Percentiles rank a stretch among this genome's conserved stretches.
phyloP scores from a whole-genome alignment of 2,888 invertebrate species.

The Eupithecia subumbrata region DNA sequence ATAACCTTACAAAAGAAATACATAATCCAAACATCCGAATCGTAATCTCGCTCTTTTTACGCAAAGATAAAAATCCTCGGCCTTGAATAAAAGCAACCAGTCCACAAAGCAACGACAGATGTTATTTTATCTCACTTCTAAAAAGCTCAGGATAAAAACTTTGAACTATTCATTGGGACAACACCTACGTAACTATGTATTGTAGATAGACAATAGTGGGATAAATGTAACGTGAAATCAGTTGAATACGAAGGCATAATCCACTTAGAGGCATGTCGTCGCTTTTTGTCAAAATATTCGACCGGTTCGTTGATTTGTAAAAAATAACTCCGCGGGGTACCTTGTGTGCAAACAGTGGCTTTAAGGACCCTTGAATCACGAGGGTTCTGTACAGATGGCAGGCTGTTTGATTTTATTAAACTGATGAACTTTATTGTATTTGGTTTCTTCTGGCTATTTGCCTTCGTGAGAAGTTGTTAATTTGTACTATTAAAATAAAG shows the following conservation, averaged over 20 bases:
- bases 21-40: constrained; percentile 32
- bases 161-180: constrained; percentile 71
- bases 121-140: constrained; percentile 64
- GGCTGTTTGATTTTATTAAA: constrained; percentile 25
- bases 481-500: background rate
- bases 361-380: constrained; percentile 43
- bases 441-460: background rate
- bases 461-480: too few relatives aligned
- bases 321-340: constrained; percentile 77
- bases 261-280: constrained; percentile 81
- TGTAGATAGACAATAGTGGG: constrained; percentile 66
- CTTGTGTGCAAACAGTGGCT: constrained; percentile 73
- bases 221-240: constrained; percentile 82
- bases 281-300: constrained; percentile 73
- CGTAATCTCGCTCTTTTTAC: constrained; percentile 64
- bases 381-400: constrained; percentile 63
- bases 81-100: constrained; percentile 39
- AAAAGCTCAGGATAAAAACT: constrained; percentile 70
- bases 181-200: constrained; percentile 79
- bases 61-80: constrained; percentile 56
- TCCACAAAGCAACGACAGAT: constrained; percentile 75
- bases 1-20: constrained; percentile 15
- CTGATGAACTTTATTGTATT: constrained; percentile 23
- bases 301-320: constrained; percentile 77
- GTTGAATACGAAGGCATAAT: constrained; percentile 70